Evolutionary conservation across 2,888 invertebrate species (phyloP).

Genomic region (Amphipyra berbera): DNA sequence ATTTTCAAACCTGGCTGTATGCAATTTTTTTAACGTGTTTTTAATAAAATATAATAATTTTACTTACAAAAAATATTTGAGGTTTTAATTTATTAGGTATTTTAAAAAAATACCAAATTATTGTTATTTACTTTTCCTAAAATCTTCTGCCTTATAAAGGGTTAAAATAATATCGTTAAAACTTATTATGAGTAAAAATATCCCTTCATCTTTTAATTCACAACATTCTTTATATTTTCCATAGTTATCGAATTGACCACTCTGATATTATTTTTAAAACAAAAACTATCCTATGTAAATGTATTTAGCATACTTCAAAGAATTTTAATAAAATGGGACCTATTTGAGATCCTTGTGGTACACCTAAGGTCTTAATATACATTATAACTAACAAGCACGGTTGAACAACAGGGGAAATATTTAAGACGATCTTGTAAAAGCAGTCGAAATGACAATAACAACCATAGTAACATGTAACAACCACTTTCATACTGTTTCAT

Average conservation of each 20-base stretch:
- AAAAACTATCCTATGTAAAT: slow-evolving; percentile 5
- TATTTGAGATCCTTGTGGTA: slow-evolving; percentile 56
- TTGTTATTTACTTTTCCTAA: no score
- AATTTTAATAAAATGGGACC: slow-evolving; percentile 52
- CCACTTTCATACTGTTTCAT: slow-evolving; percentile 68
- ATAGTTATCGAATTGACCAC: slow-evolving; percentile 14
- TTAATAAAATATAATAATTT: no score
- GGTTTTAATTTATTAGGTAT: no score
- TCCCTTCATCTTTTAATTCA: not conserved
- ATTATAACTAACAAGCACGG: slow-evolving; percentile 67
- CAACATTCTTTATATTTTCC: not conserved
- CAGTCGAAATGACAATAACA: slow-evolving; percentile 77
- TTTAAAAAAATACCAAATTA: no score
- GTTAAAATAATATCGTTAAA: slow-evolving; percentile 1
- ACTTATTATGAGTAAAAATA: not conserved
- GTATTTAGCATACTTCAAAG: slow-evolving; percentile 10
- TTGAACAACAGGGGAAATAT: slow-evolving; percentile 70
- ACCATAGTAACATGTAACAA: slow-evolving; percentile 76
- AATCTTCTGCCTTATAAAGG: no score
- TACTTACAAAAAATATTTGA: no score
- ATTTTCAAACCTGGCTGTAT: no score
- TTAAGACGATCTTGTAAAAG: slow-evolving; percentile 72
- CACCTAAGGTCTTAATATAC: slow-evolving; percentile 52
- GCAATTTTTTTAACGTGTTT: no score
- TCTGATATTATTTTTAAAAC: slow-evolving; percentile 11